Conservation (phyloP, 2,888 invertebrate genomes). For the Platycheirus albimanus region DNA sequence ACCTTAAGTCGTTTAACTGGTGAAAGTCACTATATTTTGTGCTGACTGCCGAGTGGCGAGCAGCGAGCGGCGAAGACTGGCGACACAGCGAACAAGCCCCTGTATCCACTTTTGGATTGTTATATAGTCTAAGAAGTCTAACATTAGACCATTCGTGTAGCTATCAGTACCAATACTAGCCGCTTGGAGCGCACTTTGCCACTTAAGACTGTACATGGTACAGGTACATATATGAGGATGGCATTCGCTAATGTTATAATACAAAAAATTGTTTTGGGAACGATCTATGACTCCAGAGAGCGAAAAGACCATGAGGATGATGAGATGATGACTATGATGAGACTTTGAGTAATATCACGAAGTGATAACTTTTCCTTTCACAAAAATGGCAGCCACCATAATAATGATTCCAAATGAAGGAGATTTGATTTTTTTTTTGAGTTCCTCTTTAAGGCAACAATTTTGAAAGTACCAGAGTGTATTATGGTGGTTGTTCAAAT, state of each 20-base stretch:
- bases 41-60: too few relatives aligned
- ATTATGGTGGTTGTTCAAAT: background rate
- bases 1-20: constrained; percentile 57
- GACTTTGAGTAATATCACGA: constrained; percentile 35
- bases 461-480: constrained; percentile 47
- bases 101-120: constrained; percentile 17
- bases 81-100: constrained; percentile 32
- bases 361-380: constrained; percentile 70
- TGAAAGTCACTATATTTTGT: constrained; percentile 51
- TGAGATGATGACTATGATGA: constrained; percentile 48
- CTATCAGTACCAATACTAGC: background rate
- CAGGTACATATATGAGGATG: constrained; percentile 68
- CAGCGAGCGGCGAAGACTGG: too few relatives aligned
- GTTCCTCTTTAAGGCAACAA: constrained; percentile 44
- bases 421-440: constrained; percentile 18
- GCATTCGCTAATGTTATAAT: constrained; percentile 61
- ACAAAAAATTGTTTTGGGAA: constrained; percentile 42
- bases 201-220: constrained; percentile 27
- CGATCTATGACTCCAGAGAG: constrained; percentile 37
- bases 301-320: constrained; percentile 38
- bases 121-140: constrained; percentile 33
- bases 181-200: constrained; percentile 22
- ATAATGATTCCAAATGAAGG: constrained; percentile 16
- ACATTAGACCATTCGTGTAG: constrained; percentile 29
- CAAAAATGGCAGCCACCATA: constrained; percentile 40